Base-by-base conservation (phyloP, 2,888 invertebrate genomes). In the Drosophila paramelanica region DNA sequence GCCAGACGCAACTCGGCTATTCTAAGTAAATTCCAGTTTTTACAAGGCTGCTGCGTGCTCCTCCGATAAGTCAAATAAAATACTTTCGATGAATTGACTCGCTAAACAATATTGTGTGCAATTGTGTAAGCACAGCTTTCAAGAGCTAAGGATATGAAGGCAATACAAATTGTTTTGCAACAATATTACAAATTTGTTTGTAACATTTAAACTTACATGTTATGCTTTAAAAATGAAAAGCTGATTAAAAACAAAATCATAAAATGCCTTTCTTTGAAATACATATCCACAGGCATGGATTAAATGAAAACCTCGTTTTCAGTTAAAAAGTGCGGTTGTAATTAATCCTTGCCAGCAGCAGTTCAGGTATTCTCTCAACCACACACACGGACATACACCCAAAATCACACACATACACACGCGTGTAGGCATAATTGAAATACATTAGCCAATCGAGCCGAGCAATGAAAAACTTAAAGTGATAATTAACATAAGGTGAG, bases 401-500 rank as follows among this genome's bases (percentile, higher is more conserved):
- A 20, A 1, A 36, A 20, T 17, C 10, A 20, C 7, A 10, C 41
- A 10, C n/a, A 27, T 7, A 38, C 14, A 8, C 14, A 8, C 46
- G 20, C 5, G 11, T 14, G 11, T 33, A 7, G 7, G 5, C 14
- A 27, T 27, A 27, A 7, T 7, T 7, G 8, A 14, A 33, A 27
- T 27, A 45, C 43, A 68, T 53, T 53, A 71, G 10, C 20, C 8
- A 50, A 55, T 50, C 52, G 25, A 47, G 11, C 17, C 17, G 20
- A 20, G 14, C 5, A 42, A 25, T 46, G n/a, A 13, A 23, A 41
- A 14, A 5, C 49, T 39, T 14, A 39, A 7, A 23, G 49, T 14
- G 20, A 6, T 46, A 38, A 47, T 47, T 14, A 13, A 33, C 38
- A 41, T 14, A 8, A 6, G 39, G 2, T 2, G 10, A 11, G 5